Evolutionary conservation across 2,113 vertebrate genomes (phyloP), one percentile per base, ranked within the genome.

Genomic region (Hassar affinis): DNA sequence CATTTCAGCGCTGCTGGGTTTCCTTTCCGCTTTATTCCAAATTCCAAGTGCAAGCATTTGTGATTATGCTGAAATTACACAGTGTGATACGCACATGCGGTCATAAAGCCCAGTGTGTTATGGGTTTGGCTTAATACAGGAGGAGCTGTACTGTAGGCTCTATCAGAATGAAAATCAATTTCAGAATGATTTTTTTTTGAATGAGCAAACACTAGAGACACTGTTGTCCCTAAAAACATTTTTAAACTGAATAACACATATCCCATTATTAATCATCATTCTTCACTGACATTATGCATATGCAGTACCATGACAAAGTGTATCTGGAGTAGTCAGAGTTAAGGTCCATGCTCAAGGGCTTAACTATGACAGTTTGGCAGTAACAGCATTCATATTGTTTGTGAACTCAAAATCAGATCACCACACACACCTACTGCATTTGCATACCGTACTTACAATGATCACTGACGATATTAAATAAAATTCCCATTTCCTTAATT

Each of bases 261-360:
- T 52, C 8, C 8, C 0, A 0, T 51, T 52, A 33, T 52, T 75
- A 52, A 52, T 33, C 27, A 47, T 52, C 47, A 11, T 75, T 1
- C 27, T 75, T 75, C 52, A 75, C 51, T 75, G 17, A 30, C 47
- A 51, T 74, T 74, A 74, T 51, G 18, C 47, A 51, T 72, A n/a
- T 30, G n/a, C 25, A 30, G 47, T 51, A 74, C 45, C 25, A 51
- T 30, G 42, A 20, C 33, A 1, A 18, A 52, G 17, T 52, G n/a
- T 2, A 52, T 75, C n/a, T 74, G 45, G 47, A 10, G 47, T 3
- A 51, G 47, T 52, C n/a, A 18, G 3, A 7, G 27, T 33, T 75
- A 52, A 51, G 49, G 72, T 75, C 7, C 9, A 33, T 52, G 17
- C 49, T 76, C 74, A 54, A 22, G 1, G 18, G 49, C 49, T 5